Evolutionary conservation across 2,888 invertebrate genomes (phyloP), one percentile per base, ranked within the genome.

Genomic region (Sphaerophoria taeniata): DNA sequence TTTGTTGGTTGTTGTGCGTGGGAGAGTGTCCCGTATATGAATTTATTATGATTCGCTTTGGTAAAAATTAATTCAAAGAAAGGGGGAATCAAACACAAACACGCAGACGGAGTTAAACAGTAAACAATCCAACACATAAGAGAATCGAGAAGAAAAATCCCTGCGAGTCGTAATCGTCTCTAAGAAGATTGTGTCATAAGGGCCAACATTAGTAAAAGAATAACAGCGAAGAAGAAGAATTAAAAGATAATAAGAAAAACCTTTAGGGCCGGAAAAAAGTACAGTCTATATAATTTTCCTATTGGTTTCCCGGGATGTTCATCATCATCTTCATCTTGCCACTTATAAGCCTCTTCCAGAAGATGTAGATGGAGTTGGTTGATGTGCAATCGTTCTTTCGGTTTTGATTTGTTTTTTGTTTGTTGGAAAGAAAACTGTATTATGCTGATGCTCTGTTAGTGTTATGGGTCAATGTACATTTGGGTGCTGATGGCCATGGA

Each of bases 11-110:
- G 58, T 56, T 71, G 63, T 85, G 85, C 81, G 85, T 85, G 85
- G 85, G 85, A 85, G 85, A 85, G 74, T 85, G 77, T 73, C 73
- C 58, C 67, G 73, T 81, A 76, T 85, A 76, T 85, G 69, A 85
- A 84, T 84, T 80, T 79, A 76, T 75, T 75, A 60, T 70, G 61
- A 69, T 71, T 81, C 39, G 47, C 9, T 43, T 43, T 11, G 12
- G 43, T 43, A 11, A 9, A 4, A 43, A 39, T 72, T 63, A 81
- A 85, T 85, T 85, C 77, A 63, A 73, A 77, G 49, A 75, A 84
- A 74, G 77, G 85, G 81, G 85, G 77, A 85, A 77, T 43, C 60
- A 53, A 45, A 51, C 36, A 11, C 33, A 53, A 11, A 5, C 49
- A 53, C 47, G 33, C 53, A 67, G 58, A 39, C 61, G 70, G 36